Evolutionary conservation across 2,888 invertebrate species (phyloP), one percentile per base, ranked within the genome.

Genomic region (Odiellus spinosus): DNA sequence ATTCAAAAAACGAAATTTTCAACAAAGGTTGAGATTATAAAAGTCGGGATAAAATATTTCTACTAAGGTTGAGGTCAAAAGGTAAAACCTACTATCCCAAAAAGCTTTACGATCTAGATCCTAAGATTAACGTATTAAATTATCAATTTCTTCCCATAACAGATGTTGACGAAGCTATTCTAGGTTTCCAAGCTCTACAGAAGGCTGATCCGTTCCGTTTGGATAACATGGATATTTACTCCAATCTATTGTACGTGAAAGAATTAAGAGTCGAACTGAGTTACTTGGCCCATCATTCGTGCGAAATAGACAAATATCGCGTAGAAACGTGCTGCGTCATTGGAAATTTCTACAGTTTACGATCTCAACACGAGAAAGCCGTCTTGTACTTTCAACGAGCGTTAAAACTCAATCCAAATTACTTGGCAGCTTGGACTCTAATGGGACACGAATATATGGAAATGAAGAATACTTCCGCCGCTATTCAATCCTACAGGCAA

Each of bases 361-460:
- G 57, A 54, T 80, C 84, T 50, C 91, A 96, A 64, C 96, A 96
- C 68, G 87, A 91, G 62, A 93, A 93, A 67, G 93, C 98, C n/a
- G 87, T 95, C 10, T 73, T 88, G 58, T 95, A 95, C 67, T 95
- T 98, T 64, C 90, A 93, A 66, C 73, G 95, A 57, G 95, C 95
- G 0, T 67, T 96, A 14, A 84, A 87, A 64, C 69, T 96, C 5
- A 91, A 93, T 70, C 91, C 93, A 0, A 82, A 85, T 60, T 93
- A 93, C 66, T 69, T 91, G 42, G 85, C 90, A 0, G 95, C 91
- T 0, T 98, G 95, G 95, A 95, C 93, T 2, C 72, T 98, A 39
- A 87, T 98, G 78, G 98, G 98, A 0, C 98, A 98, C 64, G 96
- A 98, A 66, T 96, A 86, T 66, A 90, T 98, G 80, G 96, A 98